Evolutionary conservation across 1,140 invertebrate genomes (phyloP), one percentile per base, ranked within the genome.

Genomic region (Araneus ventricosus): DNA sequence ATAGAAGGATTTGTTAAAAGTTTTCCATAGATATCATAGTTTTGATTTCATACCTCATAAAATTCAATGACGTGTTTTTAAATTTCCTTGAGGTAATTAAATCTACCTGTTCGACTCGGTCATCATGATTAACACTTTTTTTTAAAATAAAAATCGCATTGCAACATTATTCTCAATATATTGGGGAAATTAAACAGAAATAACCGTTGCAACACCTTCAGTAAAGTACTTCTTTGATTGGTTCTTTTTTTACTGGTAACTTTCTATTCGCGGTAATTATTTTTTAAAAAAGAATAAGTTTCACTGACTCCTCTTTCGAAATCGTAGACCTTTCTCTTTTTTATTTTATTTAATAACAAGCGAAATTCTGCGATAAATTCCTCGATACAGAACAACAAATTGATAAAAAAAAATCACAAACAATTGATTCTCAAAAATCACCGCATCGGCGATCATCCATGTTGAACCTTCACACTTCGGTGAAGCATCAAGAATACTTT

Each of bases 401-500:
- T 75, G 30, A 22, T n/a, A 22, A 88, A 67, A 67, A 67, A 70
- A 79, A 90, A 79, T 67, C n/a, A 67, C 27, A 10, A n/a, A 27
- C 5, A 90, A 57, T 34, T 39, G 59, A 59, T 91, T 91, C 89
- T 41, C 45, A 91, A 91, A n/a, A 91, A 82, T 82, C 24, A 84
- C 27, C 80, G 89, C 89, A 84, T 67, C 57, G 27, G 22, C 37
- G 84, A 41, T 39, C 89, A 91, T 63, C 89, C 89, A 37, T 57
- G 57, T 20, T 84, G 37, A 22, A 61, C 80, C 27, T 84, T 67
- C 79, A 91, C 79, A 84, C 79, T 67, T 39, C 79, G 57, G 0
- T 87, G 85, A 37, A 87, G 85, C 85, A 61, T 87, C 85, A 87
- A 87, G 85, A 87, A 34, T 45, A 87, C 52, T 61, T 52, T 41